Evolutionary conservation across 1,140 invertebrate genomes (phyloP).

Genomic region (Lepidurus arcticus): DNA sequence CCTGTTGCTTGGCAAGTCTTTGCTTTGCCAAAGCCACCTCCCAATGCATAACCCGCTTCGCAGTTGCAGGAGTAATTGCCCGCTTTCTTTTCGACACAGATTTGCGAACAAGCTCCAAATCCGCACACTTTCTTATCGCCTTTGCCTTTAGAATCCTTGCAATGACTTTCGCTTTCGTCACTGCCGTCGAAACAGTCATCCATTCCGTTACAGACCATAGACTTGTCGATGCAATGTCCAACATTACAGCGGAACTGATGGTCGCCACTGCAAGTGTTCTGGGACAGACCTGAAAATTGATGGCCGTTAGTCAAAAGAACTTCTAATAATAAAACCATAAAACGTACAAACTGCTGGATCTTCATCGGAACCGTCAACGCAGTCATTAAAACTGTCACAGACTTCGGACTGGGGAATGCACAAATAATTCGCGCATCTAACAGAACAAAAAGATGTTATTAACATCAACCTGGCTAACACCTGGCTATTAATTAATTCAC

Average conservation of each 20-base stretch:
- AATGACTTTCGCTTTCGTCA: slow-evolving; percentile 48
- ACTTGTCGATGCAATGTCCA: slow-evolving; percentile 60
- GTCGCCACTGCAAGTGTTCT: slow-evolving; percentile 41
- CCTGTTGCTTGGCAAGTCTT: slow-evolving; percentile 46
- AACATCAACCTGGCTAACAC: too few relatives aligned
- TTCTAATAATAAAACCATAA: slow-evolving; percentile 35
- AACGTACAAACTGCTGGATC: slow-evolving; percentile 40
- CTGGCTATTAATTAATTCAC: too few relatives aligned
- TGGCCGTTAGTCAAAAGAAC: slow-evolving; percentile 23
- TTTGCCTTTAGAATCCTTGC: slow-evolving; percentile 19
- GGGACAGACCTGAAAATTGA: slow-evolving; percentile 26
- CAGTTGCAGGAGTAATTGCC: slow-evolving; percentile 59
- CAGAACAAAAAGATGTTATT: slow-evolving; percentile 13
- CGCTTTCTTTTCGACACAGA: slow-evolving; percentile 60
- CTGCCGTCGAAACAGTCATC: slow-evolving; percentile 60
- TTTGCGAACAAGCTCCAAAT: slow-evolving; percentile 67
- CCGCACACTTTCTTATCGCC: slow-evolving; percentile 37
- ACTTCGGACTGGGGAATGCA: slow-evolving; percentile 47
- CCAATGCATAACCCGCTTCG: slow-evolving; percentile 54
- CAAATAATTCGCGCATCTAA: slow-evolving; percentile 48
- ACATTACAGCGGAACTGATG: slow-evolving; percentile 59
- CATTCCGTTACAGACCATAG: slow-evolving; percentile 60
- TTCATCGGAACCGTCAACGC: slow-evolving; percentile 62
- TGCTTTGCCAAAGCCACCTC: slow-evolving; percentile 37
- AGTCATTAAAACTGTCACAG: slow-evolving; percentile 64